These are phyloP conservation scores for Nyctereutes procyonoides DNA, from an alignment of 2,113 vertebrate species.

Conservation along the genomic window DNA sequence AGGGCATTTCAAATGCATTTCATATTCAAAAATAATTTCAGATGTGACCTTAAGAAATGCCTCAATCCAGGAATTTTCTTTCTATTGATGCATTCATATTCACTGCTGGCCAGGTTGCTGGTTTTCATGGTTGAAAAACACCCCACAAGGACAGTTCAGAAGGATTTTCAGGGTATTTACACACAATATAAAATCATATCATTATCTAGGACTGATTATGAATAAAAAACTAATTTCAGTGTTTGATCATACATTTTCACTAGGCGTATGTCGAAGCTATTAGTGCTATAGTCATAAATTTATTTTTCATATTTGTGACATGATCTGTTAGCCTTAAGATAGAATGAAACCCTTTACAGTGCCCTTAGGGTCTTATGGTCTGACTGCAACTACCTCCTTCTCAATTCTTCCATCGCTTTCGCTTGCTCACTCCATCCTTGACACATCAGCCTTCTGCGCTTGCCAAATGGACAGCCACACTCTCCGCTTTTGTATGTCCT, in stretches of 20 bases:
- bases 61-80: conserved; percentile 34
- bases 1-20: conserved; percentile 71
- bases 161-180: neutral
- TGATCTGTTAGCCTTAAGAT: neutral
- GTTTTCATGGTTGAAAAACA: neutral
- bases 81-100: conserved; percentile 49
- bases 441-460: neutral
- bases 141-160: neutral
- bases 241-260: neutral
- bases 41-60: conserved; percentile 70
- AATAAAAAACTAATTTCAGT: neutral
- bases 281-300: neutral
- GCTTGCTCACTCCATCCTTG: neutral
- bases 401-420: neutral
- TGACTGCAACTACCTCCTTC: neutral
- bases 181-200: neutral
- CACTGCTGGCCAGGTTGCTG: neutral
- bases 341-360: neutral
- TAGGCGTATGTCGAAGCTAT: neutral
- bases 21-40: conserved; percentile 60
- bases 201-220: neutral
- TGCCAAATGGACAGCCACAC: neutral
- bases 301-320: neutral
- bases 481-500: neutral
- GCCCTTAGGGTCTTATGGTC: too few species aligned